Conservation (phyloP, 2,797 vertebrate species). For the Anisognathus igniventris region DNA sequence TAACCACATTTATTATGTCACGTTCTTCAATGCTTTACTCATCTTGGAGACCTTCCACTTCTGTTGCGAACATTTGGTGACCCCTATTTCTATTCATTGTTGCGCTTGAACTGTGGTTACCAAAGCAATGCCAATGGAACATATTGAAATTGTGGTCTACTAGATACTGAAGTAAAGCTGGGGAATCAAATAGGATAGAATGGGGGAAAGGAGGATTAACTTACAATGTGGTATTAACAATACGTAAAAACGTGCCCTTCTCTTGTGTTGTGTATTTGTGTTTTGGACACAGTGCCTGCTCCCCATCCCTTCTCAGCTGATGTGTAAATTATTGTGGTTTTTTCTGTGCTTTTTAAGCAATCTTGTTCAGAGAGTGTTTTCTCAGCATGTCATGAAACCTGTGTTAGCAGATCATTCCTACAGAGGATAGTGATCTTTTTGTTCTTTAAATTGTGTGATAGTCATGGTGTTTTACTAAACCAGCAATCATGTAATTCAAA, state of each 20-base stretch:
- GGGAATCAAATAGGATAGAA: neutral
- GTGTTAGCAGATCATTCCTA: neutral
- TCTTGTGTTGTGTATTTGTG: neutral
- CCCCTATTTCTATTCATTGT: neutral
- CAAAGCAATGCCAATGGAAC: neutral
- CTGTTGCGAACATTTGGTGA: neutral
- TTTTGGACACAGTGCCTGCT: neutral
- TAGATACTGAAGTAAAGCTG: neutral
- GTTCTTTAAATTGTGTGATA: neutral
- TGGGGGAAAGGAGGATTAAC: neutral
- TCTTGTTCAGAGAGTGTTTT: neutral
- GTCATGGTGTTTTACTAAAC: neutral
- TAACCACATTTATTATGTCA: fast-evolving
- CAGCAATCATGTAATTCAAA: neutral
- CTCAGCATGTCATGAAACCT: neutral
- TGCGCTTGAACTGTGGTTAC: neutral
- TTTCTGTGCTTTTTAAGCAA: neutral
- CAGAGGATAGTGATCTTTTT: neutral
- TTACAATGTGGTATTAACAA: neutral
- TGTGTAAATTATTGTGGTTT: neutral
- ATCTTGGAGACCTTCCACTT: neutral
- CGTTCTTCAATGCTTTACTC: neutral
- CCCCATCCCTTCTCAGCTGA: neutral
- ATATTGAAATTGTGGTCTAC: neutral
- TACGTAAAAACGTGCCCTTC: neutral